These are phyloP conservation scores for Platichthys flesus DNA, from an alignment of 2,113 vertebrate species.

Conservation along the genomic window DNA sequence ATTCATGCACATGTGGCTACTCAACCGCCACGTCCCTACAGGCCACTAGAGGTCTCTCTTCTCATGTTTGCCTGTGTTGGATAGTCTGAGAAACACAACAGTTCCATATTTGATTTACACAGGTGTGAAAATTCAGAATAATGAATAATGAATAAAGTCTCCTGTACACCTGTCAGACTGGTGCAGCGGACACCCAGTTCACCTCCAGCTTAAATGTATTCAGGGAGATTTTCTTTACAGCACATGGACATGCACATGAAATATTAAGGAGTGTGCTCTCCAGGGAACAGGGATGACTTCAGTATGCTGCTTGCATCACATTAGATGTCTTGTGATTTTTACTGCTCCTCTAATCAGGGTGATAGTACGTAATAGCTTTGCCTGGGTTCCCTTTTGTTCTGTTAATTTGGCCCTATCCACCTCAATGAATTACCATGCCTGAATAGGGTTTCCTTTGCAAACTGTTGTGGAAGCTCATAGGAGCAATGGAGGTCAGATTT, in stretches of 20 bases:
- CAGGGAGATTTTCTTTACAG: conserved; percentile 43
- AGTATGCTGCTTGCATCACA: conserved; percentile 45
- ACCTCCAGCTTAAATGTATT: conserved; percentile 11
- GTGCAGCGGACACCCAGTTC: conserved; percentile 15
- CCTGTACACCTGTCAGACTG: not conserved
- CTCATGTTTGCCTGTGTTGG: not conserved
- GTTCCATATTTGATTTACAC: not conserved
- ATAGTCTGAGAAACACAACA: not conserved
- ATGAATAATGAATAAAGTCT: not conserved
- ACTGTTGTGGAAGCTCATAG: not conserved
- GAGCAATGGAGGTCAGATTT: not conserved
- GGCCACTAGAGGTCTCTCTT: conserved; percentile 64
- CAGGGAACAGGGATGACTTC: conserved; percentile 36
- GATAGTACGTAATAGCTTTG: conserved; percentile 11
- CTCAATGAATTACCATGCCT: not conserved
- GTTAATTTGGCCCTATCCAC: conserved; percentile 14
- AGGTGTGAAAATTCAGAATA: not conserved
- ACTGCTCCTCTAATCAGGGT: conserved; percentile 7
- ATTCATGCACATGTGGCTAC: not conserved
- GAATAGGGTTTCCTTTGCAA: conserved; percentile 1
- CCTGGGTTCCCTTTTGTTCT: conserved; percentile 1
- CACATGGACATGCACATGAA: conserved; percentile 53
- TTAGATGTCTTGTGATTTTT: conserved; percentile 23
- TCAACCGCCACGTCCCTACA: not conserved
- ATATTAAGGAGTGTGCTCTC: conserved; percentile 48